Percentiles rank a stretch among this genome's conserved stretches.
Evolutionary conservation across 2,113 vertebrate species (phyloP).

Genomic region (Bettongia penicillata): DNA sequence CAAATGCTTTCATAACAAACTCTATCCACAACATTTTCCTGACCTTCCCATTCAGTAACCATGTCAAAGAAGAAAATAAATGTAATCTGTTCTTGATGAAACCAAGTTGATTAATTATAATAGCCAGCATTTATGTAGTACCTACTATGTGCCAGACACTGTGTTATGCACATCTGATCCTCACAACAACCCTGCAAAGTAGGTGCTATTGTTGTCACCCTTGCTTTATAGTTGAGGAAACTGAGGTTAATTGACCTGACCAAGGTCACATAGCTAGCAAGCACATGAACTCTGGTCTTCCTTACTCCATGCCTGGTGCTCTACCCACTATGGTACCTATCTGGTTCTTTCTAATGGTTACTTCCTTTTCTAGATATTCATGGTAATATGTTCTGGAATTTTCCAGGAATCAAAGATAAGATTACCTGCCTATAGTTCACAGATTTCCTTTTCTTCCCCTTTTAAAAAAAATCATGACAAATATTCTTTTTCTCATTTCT

Average conservation of each 20-base stretch:
- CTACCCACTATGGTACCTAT: not conserved
- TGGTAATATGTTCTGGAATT: not conserved
- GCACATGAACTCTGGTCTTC: not conserved
- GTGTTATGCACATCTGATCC: not conserved
- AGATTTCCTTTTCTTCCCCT: no score
- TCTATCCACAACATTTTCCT: not conserved
- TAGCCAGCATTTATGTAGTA: not conserved
- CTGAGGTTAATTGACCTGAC: not conserved
- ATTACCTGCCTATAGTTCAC: not conserved
- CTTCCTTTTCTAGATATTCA: not conserved
- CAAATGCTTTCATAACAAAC: not conserved
- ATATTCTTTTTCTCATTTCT: not conserved
- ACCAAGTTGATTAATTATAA: not conserved
- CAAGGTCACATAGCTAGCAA: not conserved
- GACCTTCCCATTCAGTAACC: not conserved
- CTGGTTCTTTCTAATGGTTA: not conserved
- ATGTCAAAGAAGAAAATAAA: not conserved
- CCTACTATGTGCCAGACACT: not conserved
- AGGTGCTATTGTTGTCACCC: not conserved
- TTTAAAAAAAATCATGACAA: not conserved
- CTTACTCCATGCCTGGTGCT: not conserved
- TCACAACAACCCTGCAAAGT: not conserved
- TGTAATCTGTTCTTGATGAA: not conserved
- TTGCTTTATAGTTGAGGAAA: not conserved
- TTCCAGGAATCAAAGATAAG: not conserved